Evolutionary conservation across 1,140 invertebrate genomes (phyloP), one percentile per base, ranked within the genome.

Genomic region (Drosophila watanabei): DNA sequence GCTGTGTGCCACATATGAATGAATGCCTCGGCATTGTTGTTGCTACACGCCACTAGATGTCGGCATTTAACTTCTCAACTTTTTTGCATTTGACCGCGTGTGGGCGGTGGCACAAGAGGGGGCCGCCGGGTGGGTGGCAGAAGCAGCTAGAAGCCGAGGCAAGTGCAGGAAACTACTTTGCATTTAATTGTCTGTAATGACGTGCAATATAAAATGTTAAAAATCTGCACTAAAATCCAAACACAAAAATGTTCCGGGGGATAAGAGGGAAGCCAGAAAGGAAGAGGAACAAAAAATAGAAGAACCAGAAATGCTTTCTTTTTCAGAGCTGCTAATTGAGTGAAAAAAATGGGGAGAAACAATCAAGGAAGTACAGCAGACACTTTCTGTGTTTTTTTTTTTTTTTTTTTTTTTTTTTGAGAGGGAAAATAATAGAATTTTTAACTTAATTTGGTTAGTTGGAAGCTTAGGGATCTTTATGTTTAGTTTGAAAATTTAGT

Each of bases 121-220:
- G 9, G 41, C 32, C 43, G 11, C 10, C n/a, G 39, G 56, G 48
- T 18, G 48, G 56, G 45, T n/a, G 32, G 58, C 43, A 48, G 39
- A 39, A 56, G 69, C 61, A 51, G 58, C 56, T 33, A 68, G 60
- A 46, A 70, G 80, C 72, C 52, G 80, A 71, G 73, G 72, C 77
- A 90, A 90, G 78, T 88, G 88, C 92, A 93, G 92, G 92, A 93
- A 93, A 92, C 92, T 93, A 92, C 85, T 93, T 93, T 93, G 92
- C 92, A 93, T 93, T 93, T 93, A 93, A 93, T 93, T 93, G 92
- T 92, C 90, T 92, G 87, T 93, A 93, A 93, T 93, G 92, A 92
- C 92, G 92, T 93, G 91, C 91, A 93, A 93, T 93, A 93, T 92
- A 89, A 89, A 89, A 89, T 89, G 86, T 89, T 89, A 73, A 90